Evolutionary conservation across 2,797 vertebrate species (phyloP), one percentile per base, ranked within the genome.

Genomic region (Phrynocephalus forsythii): DNA sequence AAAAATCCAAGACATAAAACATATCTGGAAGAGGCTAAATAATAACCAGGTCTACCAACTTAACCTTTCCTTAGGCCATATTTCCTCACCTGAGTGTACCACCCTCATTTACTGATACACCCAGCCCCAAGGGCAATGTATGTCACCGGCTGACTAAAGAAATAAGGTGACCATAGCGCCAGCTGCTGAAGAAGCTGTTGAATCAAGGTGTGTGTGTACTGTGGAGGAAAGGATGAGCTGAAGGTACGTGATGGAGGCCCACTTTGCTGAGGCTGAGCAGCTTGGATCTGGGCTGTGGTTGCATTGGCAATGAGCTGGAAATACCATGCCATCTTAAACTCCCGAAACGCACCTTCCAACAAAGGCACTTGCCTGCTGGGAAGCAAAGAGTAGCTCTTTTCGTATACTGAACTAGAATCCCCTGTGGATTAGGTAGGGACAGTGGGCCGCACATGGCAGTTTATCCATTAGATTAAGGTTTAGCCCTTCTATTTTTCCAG

Each of bases 21-120:
- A 18, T 63, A 2, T 63, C 15, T 63, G 93, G 92, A 71, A 83
- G 11, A 48, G 28, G 10, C 68, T 50, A 83, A 20, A 30, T 72
- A 48, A 72, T 83, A 72, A 83, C n/a, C n/a, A 20, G 10, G 52
- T 33, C 68, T 9, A 83, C n/a, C 30, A 78, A n/a, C 56, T 9
- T 5, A 9, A 33, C 30, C 56, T 66, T 20, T 80, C 68, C 20
- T 72, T 15, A 30, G 20, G 30, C 50, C 73, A 13, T 83, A 73
- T 5, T 20, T 38, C n/a, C 48, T 22, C 50, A 81, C 48, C 52
- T 56, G 69, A 83, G 16, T 48, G 60, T 20, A 63, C 50, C 68
- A 22, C 22, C 5, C 20, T 15, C 26, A 13, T n/a, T 10, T 66
- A 72, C 72, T 11, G 30, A 83, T 71, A 11, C 44, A 82, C 66